Base-by-base conservation (phyloP, 2,113 vertebrate species). In the Xiphophorus couchianus region DNA sequence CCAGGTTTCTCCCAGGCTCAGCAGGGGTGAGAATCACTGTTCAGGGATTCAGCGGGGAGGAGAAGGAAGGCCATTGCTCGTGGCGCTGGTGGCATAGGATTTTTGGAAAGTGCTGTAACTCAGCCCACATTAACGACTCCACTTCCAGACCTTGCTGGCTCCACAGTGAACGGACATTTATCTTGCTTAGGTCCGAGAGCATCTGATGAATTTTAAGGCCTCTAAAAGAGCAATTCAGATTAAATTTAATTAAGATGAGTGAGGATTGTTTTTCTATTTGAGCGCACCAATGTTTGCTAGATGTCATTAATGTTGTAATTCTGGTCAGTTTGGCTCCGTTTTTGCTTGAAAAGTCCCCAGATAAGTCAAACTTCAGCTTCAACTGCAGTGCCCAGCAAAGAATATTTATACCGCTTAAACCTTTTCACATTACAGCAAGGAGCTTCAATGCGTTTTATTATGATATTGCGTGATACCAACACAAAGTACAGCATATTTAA, bases 171-270 rank as follows among this genome's bases (percentile, higher is more conserved):
- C 5, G 27, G 22, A 54, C 84, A 75, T 83, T 86, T 66, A 74
- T 74, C 68, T 60, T 29, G 75, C 54, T 82, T 63, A 54, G 74
- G 60, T 82, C 64, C 30, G 71, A 63, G 33, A 25, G 27, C 31
- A 19, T 15, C 33, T 48, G 66, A 62, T 39, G n/a, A 54, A 76
- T 70, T 28, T 70, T 76, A 68, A 15, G 2, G 66, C 27, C 44
- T 61, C 44, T 19, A 19, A 48, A 19, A 48, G 44, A 48, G 17
- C 44, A 48, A 60, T 63, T 28, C 64, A 19, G 60, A 69, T 69
- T 62, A 64, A 83, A 86, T 86, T 76, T n/a, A 84, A 63, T 81
- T 68, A 77, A 71, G 30, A 78, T 74, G 77, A 58, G 35, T 74
- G 35, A 78, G 44, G 62, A 31, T 66, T 39, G 30, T 58, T 64